Conservation (phyloP, 1,140 invertebrate genomes). For the Watersipora subatra region DNA sequence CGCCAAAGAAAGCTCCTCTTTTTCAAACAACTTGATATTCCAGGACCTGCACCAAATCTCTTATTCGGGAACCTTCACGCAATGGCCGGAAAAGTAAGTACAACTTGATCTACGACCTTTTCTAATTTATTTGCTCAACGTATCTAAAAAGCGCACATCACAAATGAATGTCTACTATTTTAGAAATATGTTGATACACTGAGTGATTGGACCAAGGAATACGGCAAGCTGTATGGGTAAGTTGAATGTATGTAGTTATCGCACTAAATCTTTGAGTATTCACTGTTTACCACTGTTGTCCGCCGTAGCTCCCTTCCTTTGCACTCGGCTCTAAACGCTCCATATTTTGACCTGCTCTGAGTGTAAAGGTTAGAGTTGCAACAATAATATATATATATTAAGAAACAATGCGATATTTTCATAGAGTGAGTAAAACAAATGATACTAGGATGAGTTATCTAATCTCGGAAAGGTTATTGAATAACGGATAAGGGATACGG, state of each 20-base stretch:
- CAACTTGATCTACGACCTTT: background rate
- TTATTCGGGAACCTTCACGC: constrained; percentile 34
- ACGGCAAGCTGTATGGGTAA: constrained; percentile 39
- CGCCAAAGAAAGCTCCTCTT: constrained; percentile 18
- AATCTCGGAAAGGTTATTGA: too few relatives aligned
- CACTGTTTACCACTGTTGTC: background rate
- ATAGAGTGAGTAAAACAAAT: too few relatives aligned
- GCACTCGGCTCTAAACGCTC: background rate
- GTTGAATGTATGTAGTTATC: background rate
- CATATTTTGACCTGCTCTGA: background rate
- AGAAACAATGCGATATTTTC: too few relatives aligned
- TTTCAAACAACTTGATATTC: constrained; percentile 29
- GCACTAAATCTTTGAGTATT: background rate
- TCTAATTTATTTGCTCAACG: background rate
- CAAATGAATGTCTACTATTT: constrained; percentile 1
- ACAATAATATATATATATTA: too few relatives aligned
- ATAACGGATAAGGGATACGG: too few relatives aligned
- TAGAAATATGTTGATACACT: constrained; percentile 17
- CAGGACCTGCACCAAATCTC: constrained; percentile 31
- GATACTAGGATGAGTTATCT: too few relatives aligned
- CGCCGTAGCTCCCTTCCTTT: background rate
- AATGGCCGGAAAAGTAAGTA: constrained; percentile 18
- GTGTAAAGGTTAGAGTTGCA: too few relatives aligned
- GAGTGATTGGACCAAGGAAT: constrained; percentile 33
- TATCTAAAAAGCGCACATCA: background rate